Percentiles rank a stretch among this genome's conserved stretches.
Evolutionary conservation across 1,140 invertebrate species (phyloP).

Genomic region (Amphibalanus amphitrite): DNA sequence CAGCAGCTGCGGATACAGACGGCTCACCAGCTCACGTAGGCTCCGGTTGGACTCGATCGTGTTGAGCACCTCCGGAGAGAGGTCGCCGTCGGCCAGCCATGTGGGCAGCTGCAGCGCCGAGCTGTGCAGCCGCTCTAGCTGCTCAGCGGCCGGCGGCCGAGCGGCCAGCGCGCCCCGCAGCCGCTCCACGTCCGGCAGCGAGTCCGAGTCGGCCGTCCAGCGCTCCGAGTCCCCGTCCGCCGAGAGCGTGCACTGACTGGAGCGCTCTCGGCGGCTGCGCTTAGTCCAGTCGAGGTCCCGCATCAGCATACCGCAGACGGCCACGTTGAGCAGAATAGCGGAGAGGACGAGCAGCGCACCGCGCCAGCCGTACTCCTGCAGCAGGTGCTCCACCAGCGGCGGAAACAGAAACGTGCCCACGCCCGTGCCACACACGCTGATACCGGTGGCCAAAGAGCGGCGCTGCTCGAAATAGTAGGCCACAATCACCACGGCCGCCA

Average conservation of each 20-base stretch:
- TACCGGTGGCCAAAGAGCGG: slow-evolving; percentile 76
- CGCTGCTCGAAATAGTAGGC: slow-evolving; percentile 90
- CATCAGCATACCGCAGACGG: slow-evolving; percentile 70
- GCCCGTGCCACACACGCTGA: slow-evolving; percentile 77
- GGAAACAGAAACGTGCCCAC: slow-evolving; percentile 83
- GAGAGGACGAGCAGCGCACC: slow-evolving; percentile 67
- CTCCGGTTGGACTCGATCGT: too few species aligned
- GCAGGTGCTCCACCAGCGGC: slow-evolving; percentile 55
- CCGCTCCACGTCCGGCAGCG: slow-evolving; percentile 39
- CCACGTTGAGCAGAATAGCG: slow-evolving; percentile 68
- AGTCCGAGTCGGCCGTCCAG: slow-evolving; percentile 1
- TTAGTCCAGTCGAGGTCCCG: slow-evolving; percentile 43
- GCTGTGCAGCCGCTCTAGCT: slow-evolving; percentile 4
- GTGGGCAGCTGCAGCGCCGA: neutral
- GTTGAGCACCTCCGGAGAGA: too few species aligned
- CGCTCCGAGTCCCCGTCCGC: slow-evolving; percentile 11
- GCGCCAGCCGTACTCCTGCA: slow-evolving; percentile 62
- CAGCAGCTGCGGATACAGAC: slow-evolving; percentile 9
- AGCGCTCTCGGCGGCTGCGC: slow-evolving; percentile 10
- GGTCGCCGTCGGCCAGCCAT: slow-evolving; percentile 2
- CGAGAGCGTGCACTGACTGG: slow-evolving; percentile 12
- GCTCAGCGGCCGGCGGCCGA: neutral
- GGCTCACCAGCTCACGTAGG: too few species aligned
- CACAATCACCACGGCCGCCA: slow-evolving; percentile 79
- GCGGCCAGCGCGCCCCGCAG: slow-evolving; percentile 37